Conservation (phyloP, 1,140 invertebrate genomes). For the Triops cancriformis region DNA sequence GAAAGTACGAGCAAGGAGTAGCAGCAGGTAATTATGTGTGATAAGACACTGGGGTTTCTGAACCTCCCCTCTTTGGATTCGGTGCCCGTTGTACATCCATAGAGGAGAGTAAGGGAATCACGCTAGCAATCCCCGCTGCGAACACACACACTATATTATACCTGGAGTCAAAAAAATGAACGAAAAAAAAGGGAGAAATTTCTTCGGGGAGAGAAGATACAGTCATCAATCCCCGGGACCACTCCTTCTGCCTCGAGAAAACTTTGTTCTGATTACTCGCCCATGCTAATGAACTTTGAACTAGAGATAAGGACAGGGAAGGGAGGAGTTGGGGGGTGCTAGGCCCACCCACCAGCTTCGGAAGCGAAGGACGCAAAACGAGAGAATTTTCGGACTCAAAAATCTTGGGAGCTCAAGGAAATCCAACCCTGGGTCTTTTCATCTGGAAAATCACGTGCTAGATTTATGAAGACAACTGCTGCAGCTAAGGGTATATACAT, state of each 20-base stretch:
- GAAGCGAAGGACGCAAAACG: not conserved
- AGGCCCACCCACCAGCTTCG: too few relatives aligned
- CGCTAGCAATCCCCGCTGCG: not conserved
- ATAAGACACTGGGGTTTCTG: not conserved
- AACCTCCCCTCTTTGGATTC: not conserved
- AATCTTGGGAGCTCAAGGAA: not conserved
- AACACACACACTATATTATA: not conserved
- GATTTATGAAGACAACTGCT: constrained; percentile 14
- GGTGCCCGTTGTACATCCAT: not conserved
- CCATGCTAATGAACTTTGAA: not conserved
- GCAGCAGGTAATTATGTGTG: not conserved
- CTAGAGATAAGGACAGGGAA: not conserved
- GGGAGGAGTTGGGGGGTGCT: not conserved
- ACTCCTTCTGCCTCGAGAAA: not conserved
- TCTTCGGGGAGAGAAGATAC: not conserved
- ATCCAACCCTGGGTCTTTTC: not conserved
- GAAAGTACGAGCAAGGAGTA: too few relatives aligned
- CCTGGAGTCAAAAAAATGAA: not conserved
- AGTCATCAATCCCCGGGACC: not conserved
- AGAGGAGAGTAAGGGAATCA: not conserved
- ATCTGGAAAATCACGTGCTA: constrained; percentile 10
- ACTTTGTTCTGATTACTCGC: not conserved
- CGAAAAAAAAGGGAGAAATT: not conserved
- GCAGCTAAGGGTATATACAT: not conserved
- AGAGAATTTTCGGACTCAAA: not conserved